These are phyloP conservation scores for Lepidostoma basale DNA, from an alignment of 1,140 invertebrate genomes.

Conservation along the genomic window DNA sequence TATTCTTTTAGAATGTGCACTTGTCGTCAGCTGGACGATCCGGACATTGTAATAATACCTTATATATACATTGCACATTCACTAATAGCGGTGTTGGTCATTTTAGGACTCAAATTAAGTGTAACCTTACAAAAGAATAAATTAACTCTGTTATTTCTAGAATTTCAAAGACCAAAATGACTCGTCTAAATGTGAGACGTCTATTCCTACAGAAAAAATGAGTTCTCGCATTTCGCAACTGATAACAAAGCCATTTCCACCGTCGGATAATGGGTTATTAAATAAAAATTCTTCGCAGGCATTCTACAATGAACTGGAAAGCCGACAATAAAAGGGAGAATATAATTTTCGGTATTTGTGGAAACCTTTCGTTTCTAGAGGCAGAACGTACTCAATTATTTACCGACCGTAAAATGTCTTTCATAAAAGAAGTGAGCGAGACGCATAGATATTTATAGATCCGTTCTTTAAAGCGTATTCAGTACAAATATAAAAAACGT, in stretches of 20 bases:
- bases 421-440: too few species aligned
- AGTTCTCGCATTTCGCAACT: not conserved
- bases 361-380: not conserved
- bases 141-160: not conserved
- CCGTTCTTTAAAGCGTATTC: too few species aligned
- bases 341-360: not conserved
- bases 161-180: not conserved
- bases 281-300: not conserved
- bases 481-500: too few species aligned
- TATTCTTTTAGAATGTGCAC: too few species aligned
- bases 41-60: too few species aligned
- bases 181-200: not conserved
- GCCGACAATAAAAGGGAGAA: constrained; percentile 6
- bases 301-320: not conserved
- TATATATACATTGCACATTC: too few species aligned
- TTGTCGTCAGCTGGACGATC: too few species aligned
- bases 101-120: too few species aligned
- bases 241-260: constrained; percentile 7
- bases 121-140: not conserved
- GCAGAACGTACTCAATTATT: not conserved
- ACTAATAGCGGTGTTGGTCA: too few species aligned
- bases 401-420: not conserved
- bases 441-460: too few species aligned
- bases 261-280: constrained; percentile 4
- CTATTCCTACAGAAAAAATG: not conserved